phyloP scores from a whole-genome alignment of 2,113 vertebrate species.

The Menura novaehollandiae region DNA sequence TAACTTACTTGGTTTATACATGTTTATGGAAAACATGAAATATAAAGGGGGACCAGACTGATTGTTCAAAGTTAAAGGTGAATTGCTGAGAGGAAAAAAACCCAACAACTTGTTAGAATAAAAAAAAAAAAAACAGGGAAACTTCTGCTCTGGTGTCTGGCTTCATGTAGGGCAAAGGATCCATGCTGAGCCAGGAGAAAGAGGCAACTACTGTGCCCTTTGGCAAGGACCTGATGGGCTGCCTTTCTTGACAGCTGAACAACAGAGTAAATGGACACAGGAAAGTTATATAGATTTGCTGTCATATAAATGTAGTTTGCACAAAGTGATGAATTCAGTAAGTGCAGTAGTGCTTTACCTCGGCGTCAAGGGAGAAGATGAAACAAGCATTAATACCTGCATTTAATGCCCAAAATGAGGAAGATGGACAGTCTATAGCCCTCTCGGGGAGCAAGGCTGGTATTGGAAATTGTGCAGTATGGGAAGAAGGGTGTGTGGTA shows the following conservation, averaged over 20 bases:
- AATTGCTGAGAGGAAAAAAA: not conserved
- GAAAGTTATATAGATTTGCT: conserved; percentile 32
- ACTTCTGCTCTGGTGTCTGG: not conserved
- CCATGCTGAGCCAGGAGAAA: not conserved
- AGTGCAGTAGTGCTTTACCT: not conserved
- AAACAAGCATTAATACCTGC: not conserved
- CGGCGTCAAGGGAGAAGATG: not conserved
- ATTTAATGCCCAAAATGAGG: not conserved
- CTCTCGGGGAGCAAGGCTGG: not conserved
- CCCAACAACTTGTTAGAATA: not conserved
- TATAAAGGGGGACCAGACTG: not conserved
- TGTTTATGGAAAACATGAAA: not conserved
- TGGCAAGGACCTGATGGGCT: not conserved
- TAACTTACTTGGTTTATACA: not conserved
- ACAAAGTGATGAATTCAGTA: conserved; percentile 9
- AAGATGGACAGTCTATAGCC: not conserved
- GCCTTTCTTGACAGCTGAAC: not conserved
- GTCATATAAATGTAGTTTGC: conserved; percentile 16
- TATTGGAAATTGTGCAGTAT: not conserved
- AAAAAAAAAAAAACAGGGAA: not conserved
- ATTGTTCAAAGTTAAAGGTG: not conserved
- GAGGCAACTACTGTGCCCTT: not conserved
- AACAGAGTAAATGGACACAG: not conserved
- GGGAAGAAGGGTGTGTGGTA: not conserved
- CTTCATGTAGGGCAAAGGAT: not conserved